A percentile compares a stretch with the other conserved stretches of the same genome.
These are phyloP conservation scores for Pterostichus niger DNA, from an alignment of 2,888 invertebrate species.

Conservation along the genomic window DNA sequence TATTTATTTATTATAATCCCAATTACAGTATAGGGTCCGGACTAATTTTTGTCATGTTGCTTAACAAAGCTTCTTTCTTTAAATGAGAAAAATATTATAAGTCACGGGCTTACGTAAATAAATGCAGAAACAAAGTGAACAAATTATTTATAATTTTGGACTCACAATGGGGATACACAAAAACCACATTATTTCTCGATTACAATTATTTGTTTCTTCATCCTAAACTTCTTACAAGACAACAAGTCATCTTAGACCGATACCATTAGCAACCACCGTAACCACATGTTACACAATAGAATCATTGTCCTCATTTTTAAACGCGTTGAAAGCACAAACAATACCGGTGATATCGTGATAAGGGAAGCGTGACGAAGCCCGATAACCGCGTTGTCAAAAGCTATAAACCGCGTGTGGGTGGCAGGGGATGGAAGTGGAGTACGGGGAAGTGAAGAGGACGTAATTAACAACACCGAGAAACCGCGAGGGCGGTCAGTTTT, in stretches of 20 bases:
- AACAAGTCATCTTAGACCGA: too few species aligned
- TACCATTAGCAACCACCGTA: neutral
- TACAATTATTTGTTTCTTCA: neutral
- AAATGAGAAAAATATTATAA: too few species aligned
- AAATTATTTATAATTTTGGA: too few species aligned
- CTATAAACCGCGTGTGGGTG: constrained; percentile 9
- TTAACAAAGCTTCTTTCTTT: too few species aligned
- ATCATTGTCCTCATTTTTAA: too few species aligned
- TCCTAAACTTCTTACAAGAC: neutral
- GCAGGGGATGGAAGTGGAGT: neutral
- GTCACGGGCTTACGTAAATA: too few species aligned
- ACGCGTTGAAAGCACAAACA: too few species aligned
- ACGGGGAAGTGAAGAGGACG: neutral
- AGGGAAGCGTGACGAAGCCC: neutral
- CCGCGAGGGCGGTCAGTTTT: constrained; percentile 4
- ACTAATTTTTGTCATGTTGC: too few species aligned
- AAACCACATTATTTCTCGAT: neutral
- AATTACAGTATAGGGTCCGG: too few species aligned
- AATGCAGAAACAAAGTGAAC: too few species aligned
- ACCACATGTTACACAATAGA: neutral
- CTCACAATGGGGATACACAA: neutral
- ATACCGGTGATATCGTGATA: neutral
- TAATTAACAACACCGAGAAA: constrained; percentile 1
- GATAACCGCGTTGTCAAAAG: constrained; percentile 24
- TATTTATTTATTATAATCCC: too few species aligned